Evolutionary conservation across 2,888 invertebrate genomes (phyloP).

Genomic region (Amphipyra berbera): DNA sequence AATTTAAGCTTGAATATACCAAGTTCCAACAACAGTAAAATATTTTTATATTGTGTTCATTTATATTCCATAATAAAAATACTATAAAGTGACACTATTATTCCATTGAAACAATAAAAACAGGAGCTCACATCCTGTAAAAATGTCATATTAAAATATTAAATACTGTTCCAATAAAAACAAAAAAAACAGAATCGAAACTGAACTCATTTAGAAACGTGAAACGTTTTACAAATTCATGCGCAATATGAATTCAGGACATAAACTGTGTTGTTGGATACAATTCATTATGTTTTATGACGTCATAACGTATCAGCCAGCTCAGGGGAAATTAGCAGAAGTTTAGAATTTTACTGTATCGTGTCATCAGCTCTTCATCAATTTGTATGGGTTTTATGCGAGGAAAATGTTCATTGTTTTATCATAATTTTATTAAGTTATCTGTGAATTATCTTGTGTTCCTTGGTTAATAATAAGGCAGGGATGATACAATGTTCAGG

Average conservation of each 20-base stretch:
- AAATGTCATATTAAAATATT: background rate
- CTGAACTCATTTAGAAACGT: slow-evolving; percentile 29
- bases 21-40: too few relatives aligned
- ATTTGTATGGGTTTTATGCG: slow-evolving; percentile 31
- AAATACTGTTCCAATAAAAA: slow-evolving; percentile 7
- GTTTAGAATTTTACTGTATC: slow-evolving; percentile 64
- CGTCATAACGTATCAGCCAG: slow-evolving; percentile 70
- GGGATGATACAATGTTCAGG: too few relatives aligned
- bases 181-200: background rate
- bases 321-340: slow-evolving; percentile 79
- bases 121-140: too few relatives aligned
- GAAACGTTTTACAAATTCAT: slow-evolving; percentile 59
- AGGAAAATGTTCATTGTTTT: background rate
- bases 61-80: too few relatives aligned
- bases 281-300: slow-evolving; percentile 72
- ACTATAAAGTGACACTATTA: too few relatives aligned
- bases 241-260: slow-evolving; percentile 64
- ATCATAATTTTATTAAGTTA: background rate
- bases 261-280: slow-evolving; percentile 60
- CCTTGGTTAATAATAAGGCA: too few relatives aligned
- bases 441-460: too few relatives aligned
- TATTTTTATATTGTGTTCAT: too few relatives aligned
- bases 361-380: slow-evolving; percentile 57
- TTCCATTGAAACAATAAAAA: too few relatives aligned
- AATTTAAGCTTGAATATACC: too few relatives aligned